These are phyloP conservation scores for Ceratina australensis DNA, from an alignment of 1,140 invertebrate species.

Conservation along the genomic window DNA sequence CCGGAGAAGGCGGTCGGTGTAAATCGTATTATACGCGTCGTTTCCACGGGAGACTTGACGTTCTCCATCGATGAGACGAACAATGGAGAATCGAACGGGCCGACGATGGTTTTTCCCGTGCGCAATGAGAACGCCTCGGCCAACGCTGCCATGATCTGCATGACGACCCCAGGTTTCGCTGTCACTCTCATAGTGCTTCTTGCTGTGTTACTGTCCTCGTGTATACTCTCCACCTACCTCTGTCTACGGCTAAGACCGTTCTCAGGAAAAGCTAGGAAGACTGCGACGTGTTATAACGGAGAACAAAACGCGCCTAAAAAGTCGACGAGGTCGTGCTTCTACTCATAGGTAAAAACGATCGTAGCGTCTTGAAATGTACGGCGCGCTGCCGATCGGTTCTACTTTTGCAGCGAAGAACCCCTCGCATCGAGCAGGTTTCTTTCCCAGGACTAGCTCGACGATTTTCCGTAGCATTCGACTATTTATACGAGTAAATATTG, in stretches of 20 bases:
- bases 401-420: not conserved
- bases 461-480: constrained; percentile 30
- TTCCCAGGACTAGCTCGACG: constrained; percentile 35
- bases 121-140: constrained; percentile 40
- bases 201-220: constrained; percentile 89
- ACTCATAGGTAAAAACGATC: constrained; percentile 73
- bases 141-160: constrained; percentile 85
- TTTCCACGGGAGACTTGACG: constrained; percentile 91
- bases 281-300: constrained; percentile 76
- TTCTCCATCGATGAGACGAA: constrained; percentile 86
- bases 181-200: constrained; percentile 90
- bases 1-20: constrained; percentile 90
- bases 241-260: constrained; percentile 89
- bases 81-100: constrained; percentile 77
- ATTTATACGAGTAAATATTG: not conserved
- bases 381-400: not conserved
- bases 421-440: constrained; percentile 7
- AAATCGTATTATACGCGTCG: constrained; percentile 90
- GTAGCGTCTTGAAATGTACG: not conserved
- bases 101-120: constrained; percentile 86
- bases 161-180: constrained; percentile 94
- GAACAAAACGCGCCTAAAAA: constrained; percentile 71
- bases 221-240: constrained; percentile 90
- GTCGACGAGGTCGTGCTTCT: constrained; percentile 78
- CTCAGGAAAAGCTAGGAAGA: constrained; percentile 80